Percentiles rank a stretch among this genome's conserved stretches.
Evolutionary conservation across 2,113 vertebrate species (phyloP).

Genomic region (Embiotoca jacksoni): DNA sequence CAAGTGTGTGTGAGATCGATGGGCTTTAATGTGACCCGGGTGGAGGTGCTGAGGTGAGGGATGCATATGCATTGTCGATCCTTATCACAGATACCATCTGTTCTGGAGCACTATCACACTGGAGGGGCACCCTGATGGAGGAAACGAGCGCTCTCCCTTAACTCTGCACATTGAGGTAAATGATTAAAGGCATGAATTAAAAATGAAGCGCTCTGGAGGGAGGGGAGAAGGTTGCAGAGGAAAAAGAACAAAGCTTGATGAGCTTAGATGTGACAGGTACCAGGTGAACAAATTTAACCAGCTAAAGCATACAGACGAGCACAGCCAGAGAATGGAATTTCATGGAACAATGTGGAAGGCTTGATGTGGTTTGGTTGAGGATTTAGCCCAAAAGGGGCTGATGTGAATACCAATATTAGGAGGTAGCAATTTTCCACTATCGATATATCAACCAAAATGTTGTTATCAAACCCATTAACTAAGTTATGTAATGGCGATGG

Average conservation of each 20-base stretch:
- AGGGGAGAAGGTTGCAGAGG: slow-evolving; percentile 8
- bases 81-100: slow-evolving; percentile 71
- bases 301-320: background rate
- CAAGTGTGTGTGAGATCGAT: slow-evolving; percentile 44
- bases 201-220: slow-evolving; percentile 41
- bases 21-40: slow-evolving; percentile 60
- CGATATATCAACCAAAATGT: no score
- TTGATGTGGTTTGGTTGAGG: background rate
- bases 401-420: no score
- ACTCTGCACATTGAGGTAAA: slow-evolving; percentile 47
- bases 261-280: slow-evolving; percentile 23
- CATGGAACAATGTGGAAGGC: background rate
- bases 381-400: no score
- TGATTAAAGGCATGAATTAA: slow-evolving; percentile 64
- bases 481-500: no score
- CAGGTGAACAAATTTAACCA: slow-evolving; percentile 20
- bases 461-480: no score
- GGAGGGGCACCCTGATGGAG: slow-evolving; percentile 56
- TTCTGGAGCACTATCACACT: slow-evolving; percentile 53
- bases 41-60: slow-evolving; percentile 45
- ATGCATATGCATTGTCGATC: slow-evolving; percentile 40
- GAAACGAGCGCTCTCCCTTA: slow-evolving; percentile 59
- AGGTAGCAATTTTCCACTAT: no score
- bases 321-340: background rate
- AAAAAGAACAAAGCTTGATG: slow-evolving; percentile 26